Conservation (phyloP, 53 echinoderm and acorn worm species). For the Echinarachnius parma region DNA sequence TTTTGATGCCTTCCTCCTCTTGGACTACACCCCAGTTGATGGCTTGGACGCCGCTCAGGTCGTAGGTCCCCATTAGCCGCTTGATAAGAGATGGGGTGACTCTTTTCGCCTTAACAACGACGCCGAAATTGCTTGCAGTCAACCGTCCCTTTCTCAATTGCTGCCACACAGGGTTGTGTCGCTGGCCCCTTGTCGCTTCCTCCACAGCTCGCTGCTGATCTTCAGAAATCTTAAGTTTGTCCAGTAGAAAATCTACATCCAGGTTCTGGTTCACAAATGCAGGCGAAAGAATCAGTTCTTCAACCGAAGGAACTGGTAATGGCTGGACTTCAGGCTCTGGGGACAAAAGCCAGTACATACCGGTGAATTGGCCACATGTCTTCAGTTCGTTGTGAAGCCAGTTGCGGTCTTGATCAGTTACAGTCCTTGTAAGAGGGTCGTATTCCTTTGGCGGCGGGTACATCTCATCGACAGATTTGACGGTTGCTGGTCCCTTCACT, state of each 20-base stretch:
- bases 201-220: conserved; percentile 8
- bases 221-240: neutral
- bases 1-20: conserved; percentile 25
- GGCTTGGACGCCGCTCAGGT: conserved; percentile 8
- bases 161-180: conserved; percentile 19
- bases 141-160: conserved; percentile 5
- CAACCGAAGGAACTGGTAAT: neutral
- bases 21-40: conserved; percentile 23
- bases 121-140: conserved; percentile 31
- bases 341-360: neutral
- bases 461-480: neutral
- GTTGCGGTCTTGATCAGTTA: neutral
- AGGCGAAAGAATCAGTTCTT: conserved; percentile 1
- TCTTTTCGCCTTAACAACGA: neutral
- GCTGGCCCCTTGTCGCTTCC: conserved; percentile 12
- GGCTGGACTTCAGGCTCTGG: conserved; percentile 4
- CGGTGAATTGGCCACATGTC: neutral
- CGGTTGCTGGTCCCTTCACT: neutral
- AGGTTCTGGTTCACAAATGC: neutral
- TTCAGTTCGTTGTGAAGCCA: neutral
- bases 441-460: neutral
- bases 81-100: conserved; percentile 22
- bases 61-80: neutral
- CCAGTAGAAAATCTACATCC: neutral
- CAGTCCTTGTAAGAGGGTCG: neutral